Conservation (phyloP, 2,888 invertebrate species). For the Tridacna crocea region DNA sequence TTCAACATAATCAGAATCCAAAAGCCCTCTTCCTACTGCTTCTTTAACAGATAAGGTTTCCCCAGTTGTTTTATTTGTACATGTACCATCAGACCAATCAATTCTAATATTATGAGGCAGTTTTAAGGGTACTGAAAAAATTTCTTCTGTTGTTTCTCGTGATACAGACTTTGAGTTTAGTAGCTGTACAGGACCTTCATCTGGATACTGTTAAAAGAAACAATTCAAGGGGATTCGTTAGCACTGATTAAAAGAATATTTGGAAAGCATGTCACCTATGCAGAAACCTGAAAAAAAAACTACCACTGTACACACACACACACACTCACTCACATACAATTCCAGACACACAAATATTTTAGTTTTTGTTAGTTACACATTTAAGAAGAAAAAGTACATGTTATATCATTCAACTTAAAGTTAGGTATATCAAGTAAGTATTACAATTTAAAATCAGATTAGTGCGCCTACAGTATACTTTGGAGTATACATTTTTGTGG, state of each 20-base stretch:
- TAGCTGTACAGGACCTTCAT: slow-evolving; percentile 37
- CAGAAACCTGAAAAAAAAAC: slow-evolving; percentile 32
- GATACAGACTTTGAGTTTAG: slow-evolving; percentile 42
- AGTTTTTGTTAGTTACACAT: too few species aligned
- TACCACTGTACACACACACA: background rate
- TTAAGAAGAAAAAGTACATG: too few species aligned
- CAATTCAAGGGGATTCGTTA: slow-evolving; percentile 39
- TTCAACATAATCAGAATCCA: slow-evolving; percentile 89
- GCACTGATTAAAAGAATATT: slow-evolving; percentile 10
- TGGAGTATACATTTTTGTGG: too few species aligned
- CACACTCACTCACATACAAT: background rate
- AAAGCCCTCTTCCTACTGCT: slow-evolving; percentile 86
- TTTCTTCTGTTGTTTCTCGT: slow-evolving; percentile 48
- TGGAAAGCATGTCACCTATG: slow-evolving; percentile 39
- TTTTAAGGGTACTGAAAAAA: slow-evolving; percentile 52
- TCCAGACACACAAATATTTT: background rate
- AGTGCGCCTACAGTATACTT: too few species aligned
- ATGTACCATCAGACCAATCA: slow-evolving; percentile 76
- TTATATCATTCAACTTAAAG: too few species aligned
- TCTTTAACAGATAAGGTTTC: slow-evolving; percentile 92
- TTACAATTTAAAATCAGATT: too few species aligned
- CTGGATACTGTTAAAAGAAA: slow-evolving; percentile 58
- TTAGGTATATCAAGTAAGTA: too few species aligned
- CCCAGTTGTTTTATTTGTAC: slow-evolving; percentile 87
- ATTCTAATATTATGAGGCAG: slow-evolving; percentile 67